These are phyloP conservation scores for Bombyx mandarina DNA, from an alignment of 1,140 invertebrate genomes.

Conservation along the genomic window DNA sequence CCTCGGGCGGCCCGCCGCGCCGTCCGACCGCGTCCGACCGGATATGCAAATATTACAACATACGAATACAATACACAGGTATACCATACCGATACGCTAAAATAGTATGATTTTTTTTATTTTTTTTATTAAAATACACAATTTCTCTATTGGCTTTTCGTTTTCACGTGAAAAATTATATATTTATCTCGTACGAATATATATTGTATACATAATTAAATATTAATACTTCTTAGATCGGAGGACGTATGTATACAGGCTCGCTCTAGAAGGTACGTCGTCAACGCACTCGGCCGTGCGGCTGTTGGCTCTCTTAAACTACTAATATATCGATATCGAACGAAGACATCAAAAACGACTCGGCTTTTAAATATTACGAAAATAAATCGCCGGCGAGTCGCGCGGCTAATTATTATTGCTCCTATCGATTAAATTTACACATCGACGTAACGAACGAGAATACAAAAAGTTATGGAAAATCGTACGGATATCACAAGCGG, in stretches of 20 bases:
- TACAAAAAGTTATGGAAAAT: slow-evolving; percentile 70
- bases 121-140: slow-evolving; percentile 70
- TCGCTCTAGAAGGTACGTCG: slow-evolving; percentile 67
- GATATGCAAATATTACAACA: slow-evolving; percentile 63
- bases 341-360: slow-evolving; percentile 68
- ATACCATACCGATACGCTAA: slow-evolving; percentile 40
- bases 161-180: slow-evolving; percentile 67
- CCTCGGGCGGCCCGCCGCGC: slow-evolving; percentile 51
- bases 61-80: slow-evolving; percentile 48
- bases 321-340: slow-evolving; percentile 63
- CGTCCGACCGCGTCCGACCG: slow-evolving; percentile 55
- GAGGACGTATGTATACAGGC: slow-evolving; percentile 69
- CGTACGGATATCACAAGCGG: slow-evolving; percentile 69
- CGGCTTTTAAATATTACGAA: slow-evolving; percentile 69
- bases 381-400: slow-evolving; percentile 69
- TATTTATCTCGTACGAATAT: slow-evolving; percentile 63
- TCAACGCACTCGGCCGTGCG: slow-evolving; percentile 57
- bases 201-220: slow-evolving; percentile 68
- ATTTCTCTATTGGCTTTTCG: slow-evolving; percentile 67
- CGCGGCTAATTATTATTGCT: slow-evolving; percentile 61
- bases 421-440: slow-evolving; percentile 68
- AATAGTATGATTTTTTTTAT: slow-evolving; percentile 56
- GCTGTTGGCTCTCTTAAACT: slow-evolving; percentile 60
- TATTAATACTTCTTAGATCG: slow-evolving; percentile 65
- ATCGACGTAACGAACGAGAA: slow-evolving; percentile 68